Percentiles rank a stretch among this genome's conserved stretches.
Conservation (phyloP, 1,140 invertebrate species). For the Trichomalopsis sarcophagae region DNA sequence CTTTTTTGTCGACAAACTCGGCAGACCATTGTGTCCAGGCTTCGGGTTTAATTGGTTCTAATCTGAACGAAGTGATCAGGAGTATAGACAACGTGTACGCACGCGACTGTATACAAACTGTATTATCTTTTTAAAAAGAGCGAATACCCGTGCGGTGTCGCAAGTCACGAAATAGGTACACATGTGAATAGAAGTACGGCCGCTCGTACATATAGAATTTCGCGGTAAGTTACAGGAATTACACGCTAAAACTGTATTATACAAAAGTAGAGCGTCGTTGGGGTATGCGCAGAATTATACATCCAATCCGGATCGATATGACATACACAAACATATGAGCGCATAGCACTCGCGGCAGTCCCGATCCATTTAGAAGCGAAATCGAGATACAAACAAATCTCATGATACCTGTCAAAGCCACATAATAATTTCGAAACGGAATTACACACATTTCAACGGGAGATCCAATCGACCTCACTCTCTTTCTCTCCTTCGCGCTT, state of each 20-base stretch:
- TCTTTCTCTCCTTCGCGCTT: background rate
- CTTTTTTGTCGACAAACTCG: constrained; percentile 1
- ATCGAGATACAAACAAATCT: background rate
- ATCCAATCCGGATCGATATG: too few relatives aligned
- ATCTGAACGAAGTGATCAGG: constrained; percentile 20
- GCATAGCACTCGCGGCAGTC: too few relatives aligned
- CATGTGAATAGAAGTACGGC: background rate
- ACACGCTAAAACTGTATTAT: background rate
- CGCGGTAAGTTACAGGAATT: background rate
- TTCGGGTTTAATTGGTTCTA: constrained; percentile 43
- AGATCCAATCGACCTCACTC: background rate
- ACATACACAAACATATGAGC: too few relatives aligned
- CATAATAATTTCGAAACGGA: constrained; percentile 1
- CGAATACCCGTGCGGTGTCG: background rate
- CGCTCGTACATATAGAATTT: background rate
- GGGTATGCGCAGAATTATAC: too few relatives aligned
- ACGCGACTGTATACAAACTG: background rate
- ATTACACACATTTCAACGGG: background rate
- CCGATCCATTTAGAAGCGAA: background rate
- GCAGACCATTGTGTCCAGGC: constrained; percentile 2
- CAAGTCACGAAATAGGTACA: constrained; percentile 14
- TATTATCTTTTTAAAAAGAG: constrained; percentile 30
- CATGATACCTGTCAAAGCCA: background rate
- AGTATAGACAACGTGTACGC: background rate
- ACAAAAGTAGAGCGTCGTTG: too few relatives aligned